These are phyloP conservation scores for Cerceris rybyensis DNA, from an alignment of 2,888 invertebrate genomes.

Conservation along the genomic window DNA sequence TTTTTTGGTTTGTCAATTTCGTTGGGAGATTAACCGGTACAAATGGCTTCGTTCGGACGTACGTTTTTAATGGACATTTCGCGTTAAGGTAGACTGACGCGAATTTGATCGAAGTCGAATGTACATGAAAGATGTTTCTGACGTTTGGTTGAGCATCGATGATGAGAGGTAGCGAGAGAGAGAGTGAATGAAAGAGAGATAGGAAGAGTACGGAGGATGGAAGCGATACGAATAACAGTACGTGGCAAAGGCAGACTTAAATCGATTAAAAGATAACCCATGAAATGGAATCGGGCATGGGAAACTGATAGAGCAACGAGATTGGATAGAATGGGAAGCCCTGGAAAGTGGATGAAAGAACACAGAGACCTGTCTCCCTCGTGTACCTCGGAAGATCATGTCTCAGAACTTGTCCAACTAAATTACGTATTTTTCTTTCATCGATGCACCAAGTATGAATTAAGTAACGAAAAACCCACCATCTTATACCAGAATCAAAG, in stretches of 20 bases:
- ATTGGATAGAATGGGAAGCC: conserved; percentile 73
- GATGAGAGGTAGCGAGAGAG: too few relatives aligned
- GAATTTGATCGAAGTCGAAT: too few relatives aligned
- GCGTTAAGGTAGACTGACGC: too few relatives aligned
- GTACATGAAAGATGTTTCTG: too few relatives aligned
- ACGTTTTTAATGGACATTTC: too few relatives aligned
- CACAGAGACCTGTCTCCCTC: conserved; percentile 22
- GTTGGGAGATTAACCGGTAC: too few relatives aligned
- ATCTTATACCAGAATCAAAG: too few relatives aligned
- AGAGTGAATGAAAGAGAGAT: too few relatives aligned
- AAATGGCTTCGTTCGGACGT: too few relatives aligned
- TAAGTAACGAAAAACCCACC: too few relatives aligned
- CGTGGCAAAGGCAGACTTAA: conserved; percentile 62
- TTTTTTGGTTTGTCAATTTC: too few relatives aligned
- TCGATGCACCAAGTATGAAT: conserved; percentile 1
- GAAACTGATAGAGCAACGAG: conserved; percentile 71
- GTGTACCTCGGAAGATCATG: conserved; percentile 19
- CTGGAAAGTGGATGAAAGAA: conserved; percentile 70
- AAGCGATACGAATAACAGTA: conserved; percentile 53
- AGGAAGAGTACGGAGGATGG: not conserved
- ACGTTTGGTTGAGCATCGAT: too few relatives aligned
- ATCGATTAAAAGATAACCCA: conserved; percentile 67
- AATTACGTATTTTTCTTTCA: conserved; percentile 55
- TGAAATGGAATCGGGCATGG: conserved; percentile 64
- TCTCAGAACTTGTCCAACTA: conserved; percentile 49